Conservation (phyloP, 2,797 vertebrate species). For the Rhynchonycteris naso region DNA sequence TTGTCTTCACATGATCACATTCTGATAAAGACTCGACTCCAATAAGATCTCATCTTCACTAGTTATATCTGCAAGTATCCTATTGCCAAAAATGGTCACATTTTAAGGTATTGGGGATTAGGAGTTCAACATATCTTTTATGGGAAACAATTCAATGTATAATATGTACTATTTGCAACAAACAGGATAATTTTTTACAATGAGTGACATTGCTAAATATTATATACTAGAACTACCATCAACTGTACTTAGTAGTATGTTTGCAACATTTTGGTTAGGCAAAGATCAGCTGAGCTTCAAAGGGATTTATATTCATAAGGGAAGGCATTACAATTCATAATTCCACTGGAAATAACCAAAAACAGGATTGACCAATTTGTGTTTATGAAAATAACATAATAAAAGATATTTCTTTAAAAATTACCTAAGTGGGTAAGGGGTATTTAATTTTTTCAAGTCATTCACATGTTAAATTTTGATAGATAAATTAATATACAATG, state of each 20-base stretch:
- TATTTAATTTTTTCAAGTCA: not conserved
- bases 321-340: not conserved
- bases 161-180: not conserved
- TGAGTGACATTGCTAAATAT: not conserved
- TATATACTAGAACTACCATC: not conserved
- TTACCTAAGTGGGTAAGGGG: not conserved
- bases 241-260: not conserved
- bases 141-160: not conserved
- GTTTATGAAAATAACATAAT: not conserved
- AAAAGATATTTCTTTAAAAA: conserved; percentile 9
- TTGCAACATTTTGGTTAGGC: not conserved
- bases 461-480: not conserved
- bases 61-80: not conserved
- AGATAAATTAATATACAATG: not conserved
- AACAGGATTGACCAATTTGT: not conserved
- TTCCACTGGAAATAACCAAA: not conserved
- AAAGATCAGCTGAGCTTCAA: not conserved
- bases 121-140: not conserved
- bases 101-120: not conserved
- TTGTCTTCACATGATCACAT: not conserved
- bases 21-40: not conserved
- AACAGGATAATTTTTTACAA: not conserved
- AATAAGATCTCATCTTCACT: not conserved
- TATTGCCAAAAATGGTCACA: not conserved
- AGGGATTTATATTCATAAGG: not conserved